Evolutionary conservation across 2,113 vertebrate genomes (phyloP).

Genomic region (Cyprinus carpio): DNA sequence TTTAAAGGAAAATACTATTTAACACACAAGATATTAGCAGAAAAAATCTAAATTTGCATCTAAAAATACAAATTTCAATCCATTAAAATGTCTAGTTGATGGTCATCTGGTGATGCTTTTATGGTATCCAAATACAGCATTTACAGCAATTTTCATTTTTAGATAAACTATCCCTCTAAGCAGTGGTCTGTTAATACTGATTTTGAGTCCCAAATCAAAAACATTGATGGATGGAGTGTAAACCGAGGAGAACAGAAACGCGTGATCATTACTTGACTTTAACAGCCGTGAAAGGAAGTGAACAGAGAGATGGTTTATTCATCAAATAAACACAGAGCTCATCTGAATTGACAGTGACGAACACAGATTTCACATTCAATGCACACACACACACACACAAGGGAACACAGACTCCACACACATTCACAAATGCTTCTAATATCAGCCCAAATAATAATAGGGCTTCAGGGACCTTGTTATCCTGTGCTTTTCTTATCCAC

Average conservation of each 20-base stretch:
- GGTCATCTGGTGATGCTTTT: neutral
- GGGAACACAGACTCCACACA: slow-evolving; percentile 7
- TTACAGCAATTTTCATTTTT: neutral
- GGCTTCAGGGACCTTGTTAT: slow-evolving; percentile 51
- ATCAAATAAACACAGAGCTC: slow-evolving; percentile 32
- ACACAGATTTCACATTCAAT: slow-evolving; percentile 16
- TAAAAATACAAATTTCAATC: neutral
- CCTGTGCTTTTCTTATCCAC: slow-evolving; percentile 27
- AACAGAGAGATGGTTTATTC: slow-evolving; percentile 11
- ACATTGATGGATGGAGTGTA: neutral
- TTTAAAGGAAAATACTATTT: neutral
- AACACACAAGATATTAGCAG: too few species aligned
- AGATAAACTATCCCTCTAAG: neutral
- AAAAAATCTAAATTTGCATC: too few species aligned
- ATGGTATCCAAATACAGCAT: neutral
- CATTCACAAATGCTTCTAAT: slow-evolving; percentile 29
- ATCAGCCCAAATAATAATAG: slow-evolving; percentile 37
- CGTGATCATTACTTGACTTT: slow-evolving; percentile 22
- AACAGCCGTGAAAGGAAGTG: slow-evolving; percentile 35
- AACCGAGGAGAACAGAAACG: neutral
- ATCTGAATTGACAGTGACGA: slow-evolving; percentile 29
- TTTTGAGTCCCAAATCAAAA: neutral
- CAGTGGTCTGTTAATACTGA: neutral
- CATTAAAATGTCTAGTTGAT: neutral
- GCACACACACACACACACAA: slow-evolving; percentile 8